A percentile compares a stretch with the other conserved stretches of the same genome.
These are phyloP conservation scores for Pipa parva DNA, from an alignment of 2,113 vertebrate species.

Conservation along the genomic window DNA sequence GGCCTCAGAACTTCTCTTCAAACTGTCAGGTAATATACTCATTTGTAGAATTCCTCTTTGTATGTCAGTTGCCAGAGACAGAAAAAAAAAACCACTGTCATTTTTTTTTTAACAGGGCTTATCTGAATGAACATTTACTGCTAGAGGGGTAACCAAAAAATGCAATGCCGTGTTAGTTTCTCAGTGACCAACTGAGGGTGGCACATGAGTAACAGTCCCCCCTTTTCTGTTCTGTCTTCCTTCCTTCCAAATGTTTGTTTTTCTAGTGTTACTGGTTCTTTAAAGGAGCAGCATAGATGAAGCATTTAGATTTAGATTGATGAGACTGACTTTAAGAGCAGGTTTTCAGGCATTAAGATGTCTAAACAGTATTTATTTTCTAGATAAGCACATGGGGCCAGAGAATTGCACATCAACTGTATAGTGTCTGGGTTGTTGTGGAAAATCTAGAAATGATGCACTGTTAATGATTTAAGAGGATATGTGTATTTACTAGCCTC, in stretches of 20 bases:
- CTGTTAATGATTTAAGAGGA: too few species aligned
- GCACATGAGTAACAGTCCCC: neutral
- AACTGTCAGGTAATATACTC: slow-evolving; percentile 81
- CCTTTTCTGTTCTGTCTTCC: neutral
- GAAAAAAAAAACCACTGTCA: neutral
- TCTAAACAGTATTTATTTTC: too few species aligned
- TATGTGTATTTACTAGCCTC: too few species aligned
- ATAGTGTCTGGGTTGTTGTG: neutral
- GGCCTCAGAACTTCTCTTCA: slow-evolving; percentile 96
- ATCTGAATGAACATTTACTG: slow-evolving; percentile 1
- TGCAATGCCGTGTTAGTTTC: too few species aligned
- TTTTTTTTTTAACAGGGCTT: neutral
- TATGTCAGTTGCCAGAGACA: neutral
- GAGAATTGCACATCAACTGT: too few species aligned
- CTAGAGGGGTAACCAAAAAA: neutral
- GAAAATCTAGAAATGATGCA: neutral
- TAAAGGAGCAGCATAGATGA: too few species aligned
- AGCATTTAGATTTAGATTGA: too few species aligned
- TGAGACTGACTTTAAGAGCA: too few species aligned
- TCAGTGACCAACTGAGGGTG: neutral
- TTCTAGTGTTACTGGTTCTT: too few species aligned
- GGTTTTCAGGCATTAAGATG: too few species aligned
- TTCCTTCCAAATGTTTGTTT: neutral
- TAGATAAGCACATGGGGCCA: too few species aligned
- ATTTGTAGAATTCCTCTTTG: neutral